These are phyloP conservation scores for Pygoscelis antarcticus DNA, from an alignment of 2,113 vertebrate genomes.

Conservation along the genomic window DNA sequence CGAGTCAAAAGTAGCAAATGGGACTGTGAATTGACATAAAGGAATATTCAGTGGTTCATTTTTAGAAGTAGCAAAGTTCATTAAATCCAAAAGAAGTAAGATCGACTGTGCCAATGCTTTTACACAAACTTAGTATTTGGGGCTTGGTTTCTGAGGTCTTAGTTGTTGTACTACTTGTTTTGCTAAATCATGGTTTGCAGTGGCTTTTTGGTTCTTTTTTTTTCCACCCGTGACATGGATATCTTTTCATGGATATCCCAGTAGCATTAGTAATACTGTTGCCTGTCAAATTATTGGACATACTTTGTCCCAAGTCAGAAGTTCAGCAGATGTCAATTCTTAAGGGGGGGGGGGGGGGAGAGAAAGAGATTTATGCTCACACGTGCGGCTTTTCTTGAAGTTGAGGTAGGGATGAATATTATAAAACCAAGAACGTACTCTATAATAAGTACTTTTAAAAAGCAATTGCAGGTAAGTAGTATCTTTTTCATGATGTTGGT, in stretches of 20 bases:
- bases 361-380: neutral
- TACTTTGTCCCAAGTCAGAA: neutral
- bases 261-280: neutral
- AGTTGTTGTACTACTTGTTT: neutral
- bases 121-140: neutral
- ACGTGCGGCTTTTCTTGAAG: neutral
- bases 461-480: constrained; percentile 15
- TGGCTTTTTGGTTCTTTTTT: neutral
- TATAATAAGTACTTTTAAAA: neutral
- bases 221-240: neutral
- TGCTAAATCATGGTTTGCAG: neutral
- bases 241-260: neutral
- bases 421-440: neutral
- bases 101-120: neutral
- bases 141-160: neutral
- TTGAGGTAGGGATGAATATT: neutral
- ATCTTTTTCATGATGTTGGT: neutral
- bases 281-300: neutral
- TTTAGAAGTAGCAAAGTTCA: neutral
- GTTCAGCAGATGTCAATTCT: neutral
- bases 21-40: neutral
- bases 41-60: neutral
- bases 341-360: neutral
- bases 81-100: neutral
- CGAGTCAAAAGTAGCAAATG: neutral